Evolutionary conservation across 2,113 vertebrate species (phyloP).

Genomic region (Syngnathus typhle): DNA sequence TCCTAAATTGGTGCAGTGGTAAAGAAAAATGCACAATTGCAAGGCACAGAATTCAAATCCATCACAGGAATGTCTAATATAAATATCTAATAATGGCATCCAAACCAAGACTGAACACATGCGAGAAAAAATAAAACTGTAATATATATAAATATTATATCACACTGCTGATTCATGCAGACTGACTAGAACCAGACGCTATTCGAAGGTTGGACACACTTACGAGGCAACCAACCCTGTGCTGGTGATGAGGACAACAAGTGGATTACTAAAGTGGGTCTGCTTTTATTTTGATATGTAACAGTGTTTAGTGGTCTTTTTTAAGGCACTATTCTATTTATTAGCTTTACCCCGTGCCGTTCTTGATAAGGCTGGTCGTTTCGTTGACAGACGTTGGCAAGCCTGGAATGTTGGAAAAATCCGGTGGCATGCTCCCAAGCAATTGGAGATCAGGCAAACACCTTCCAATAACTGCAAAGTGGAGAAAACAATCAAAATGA

Average conservation of each 20-base stretch:
- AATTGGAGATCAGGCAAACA: slow-evolving; percentile 70
- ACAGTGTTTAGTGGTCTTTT: neutral
- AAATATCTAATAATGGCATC: neutral
- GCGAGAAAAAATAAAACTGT: neutral
- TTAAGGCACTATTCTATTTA: neutral
- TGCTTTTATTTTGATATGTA: neutral
- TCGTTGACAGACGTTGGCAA: slow-evolving; percentile 39
- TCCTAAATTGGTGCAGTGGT: neutral
- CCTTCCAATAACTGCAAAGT: slow-evolving; percentile 70
- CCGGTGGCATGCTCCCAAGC: slow-evolving; percentile 7
- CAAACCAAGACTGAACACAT: neutral
- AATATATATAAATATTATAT: too few relatives aligned
- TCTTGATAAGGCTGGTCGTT: slow-evolving; percentile 41
- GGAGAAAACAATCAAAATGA: neutral
- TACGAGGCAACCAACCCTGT: slow-evolving; percentile 38
- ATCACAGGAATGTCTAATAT: neutral
- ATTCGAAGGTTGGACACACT: slow-evolving; percentile 38
- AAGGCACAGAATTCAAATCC: neutral
- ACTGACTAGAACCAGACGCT: slow-evolving; percentile 28
- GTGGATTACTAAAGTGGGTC: slow-evolving; percentile 18
- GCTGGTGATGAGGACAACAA: slow-evolving; percentile 47
- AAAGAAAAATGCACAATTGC: neutral
- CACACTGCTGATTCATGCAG: neutral
- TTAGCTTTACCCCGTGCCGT: slow-evolving; percentile 61
- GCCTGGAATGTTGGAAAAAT: slow-evolving; percentile 31